Percentiles rank a stretch among this genome's conserved stretches.
Conservation (phyloP, 2,797 vertebrate genomes). For the Acrocephalus scirpaceus region DNA sequence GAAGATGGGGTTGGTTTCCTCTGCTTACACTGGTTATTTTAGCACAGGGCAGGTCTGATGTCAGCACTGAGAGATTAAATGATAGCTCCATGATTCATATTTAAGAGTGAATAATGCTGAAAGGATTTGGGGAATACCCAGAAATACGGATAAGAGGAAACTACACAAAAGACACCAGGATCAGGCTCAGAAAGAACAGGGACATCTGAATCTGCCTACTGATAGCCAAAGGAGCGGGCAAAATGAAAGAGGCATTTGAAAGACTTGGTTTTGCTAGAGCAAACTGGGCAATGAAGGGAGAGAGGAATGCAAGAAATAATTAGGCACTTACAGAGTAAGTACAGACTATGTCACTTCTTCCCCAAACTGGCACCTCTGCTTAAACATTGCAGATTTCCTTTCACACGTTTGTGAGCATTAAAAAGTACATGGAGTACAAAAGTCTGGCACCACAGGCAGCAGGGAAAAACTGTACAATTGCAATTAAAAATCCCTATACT, state of each 20-base stretch:
- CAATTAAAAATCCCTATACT: neutral
- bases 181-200: neutral
- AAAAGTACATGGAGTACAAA: neutral
- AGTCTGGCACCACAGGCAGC: neutral
- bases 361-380: neutral
- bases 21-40: neutral
- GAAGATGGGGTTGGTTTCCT: neutral
- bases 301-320: neutral
- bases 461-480: neutral
- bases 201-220: neutral
- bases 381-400: neutral
- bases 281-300: neutral
- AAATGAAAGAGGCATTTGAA: neutral
- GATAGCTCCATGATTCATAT: constrained; percentile 12
- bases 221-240: neutral
- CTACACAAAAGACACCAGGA: neutral
- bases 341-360: neutral
- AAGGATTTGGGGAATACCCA: neutral
- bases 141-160: neutral
- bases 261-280: neutral
- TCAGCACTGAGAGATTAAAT: neutral
- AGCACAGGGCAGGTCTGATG: neutral
- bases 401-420: neutral
- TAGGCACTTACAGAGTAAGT: neutral
- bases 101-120: neutral